Conservation (phyloP, 2,888 invertebrate species). For the Ctenicera cuprea region DNA sequence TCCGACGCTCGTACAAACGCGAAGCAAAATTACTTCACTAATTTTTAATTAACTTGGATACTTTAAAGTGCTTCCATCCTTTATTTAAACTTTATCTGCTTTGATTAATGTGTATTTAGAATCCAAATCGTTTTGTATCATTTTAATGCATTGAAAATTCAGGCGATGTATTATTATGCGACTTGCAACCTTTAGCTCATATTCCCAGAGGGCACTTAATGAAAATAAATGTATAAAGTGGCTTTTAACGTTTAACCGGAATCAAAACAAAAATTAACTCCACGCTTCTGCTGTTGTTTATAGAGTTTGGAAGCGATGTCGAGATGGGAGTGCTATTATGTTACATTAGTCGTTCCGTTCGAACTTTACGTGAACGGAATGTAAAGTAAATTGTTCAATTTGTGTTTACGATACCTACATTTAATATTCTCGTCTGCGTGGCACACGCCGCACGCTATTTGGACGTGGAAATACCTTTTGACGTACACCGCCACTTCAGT, state of each 20-base stretch:
- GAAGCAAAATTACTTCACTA: neutral
- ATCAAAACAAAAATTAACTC: slow-evolving; percentile 30
- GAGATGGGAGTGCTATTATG: slow-evolving; percentile 29
- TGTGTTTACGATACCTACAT: slow-evolving; percentile 29
- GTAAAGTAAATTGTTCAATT: slow-evolving; percentile 30
- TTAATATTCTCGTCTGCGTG: slow-evolving; percentile 18
- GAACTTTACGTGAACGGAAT: slow-evolving; percentile 28
- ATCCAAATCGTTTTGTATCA: too few species aligned
- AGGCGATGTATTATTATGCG: neutral
- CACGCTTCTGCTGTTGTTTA: neutral
- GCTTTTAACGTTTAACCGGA: slow-evolving; percentile 27
- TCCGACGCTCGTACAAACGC: neutral
- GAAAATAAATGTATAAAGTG: slow-evolving; percentile 35
- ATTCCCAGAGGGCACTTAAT: slow-evolving; percentile 32
- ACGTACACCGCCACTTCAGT: neutral
- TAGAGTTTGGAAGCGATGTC: neutral
- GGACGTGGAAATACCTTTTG: slow-evolving; percentile 10
- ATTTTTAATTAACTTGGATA: neutral
- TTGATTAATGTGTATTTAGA: too few species aligned
- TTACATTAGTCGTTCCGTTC: slow-evolving; percentile 30
- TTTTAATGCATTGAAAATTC: too few species aligned
- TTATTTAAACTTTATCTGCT: neutral
- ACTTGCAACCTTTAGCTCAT: neutral
- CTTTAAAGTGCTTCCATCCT: neutral
- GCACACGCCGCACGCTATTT: slow-evolving; percentile 21